Evolutionary conservation across 2,888 invertebrate species (phyloP).

Genomic region (Ectropis crepuscularia): DNA sequence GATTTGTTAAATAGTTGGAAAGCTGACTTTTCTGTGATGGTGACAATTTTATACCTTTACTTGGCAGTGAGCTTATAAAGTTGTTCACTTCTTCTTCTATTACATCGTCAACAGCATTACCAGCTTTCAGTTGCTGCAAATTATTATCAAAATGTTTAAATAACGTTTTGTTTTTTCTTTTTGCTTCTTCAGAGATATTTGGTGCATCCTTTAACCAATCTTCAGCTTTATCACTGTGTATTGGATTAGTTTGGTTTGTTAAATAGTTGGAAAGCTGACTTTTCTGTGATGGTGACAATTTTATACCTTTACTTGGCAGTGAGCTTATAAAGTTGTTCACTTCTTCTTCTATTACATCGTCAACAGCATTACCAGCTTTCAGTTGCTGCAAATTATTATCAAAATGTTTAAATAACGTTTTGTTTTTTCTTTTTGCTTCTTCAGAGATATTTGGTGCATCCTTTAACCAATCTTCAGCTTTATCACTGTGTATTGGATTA

Average conservation of each 20-base stretch:
- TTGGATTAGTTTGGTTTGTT: background rate
- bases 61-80: background rate
- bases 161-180: background rate
- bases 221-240: background rate
- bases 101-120: background rate
- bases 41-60: background rate
- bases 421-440: background rate
- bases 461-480: background rate
- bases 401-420: background rate
- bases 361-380: background rate
- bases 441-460: background rate
- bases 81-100: background rate
- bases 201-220: background rate
- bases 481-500: no score
- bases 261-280: background rate
- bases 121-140: background rate
- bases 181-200: background rate
- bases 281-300: background rate
- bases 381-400: conserved; percentile 2
- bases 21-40: background rate
- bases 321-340: background rate
- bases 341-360: background rate
- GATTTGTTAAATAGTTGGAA: no score
- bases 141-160: background rate
- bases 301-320: background rate